Conservation (phyloP, 2,888 invertebrate species). For the Sesia apiformis region DNA sequence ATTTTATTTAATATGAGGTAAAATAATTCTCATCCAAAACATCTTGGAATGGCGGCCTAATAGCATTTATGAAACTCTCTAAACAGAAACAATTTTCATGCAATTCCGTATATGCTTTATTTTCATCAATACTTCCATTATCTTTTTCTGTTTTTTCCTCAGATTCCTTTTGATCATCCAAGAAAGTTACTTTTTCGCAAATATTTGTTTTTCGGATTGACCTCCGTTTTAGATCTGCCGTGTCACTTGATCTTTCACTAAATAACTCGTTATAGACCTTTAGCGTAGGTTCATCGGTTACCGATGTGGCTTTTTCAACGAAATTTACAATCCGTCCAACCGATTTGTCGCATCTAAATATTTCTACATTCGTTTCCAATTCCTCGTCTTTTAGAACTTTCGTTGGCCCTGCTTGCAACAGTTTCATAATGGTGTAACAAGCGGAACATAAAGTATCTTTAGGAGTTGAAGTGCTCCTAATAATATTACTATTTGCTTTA, state of each 20-base stretch:
- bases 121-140: constrained; percentile 22
- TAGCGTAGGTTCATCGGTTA: constrained; percentile 12
- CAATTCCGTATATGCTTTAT: constrained; percentile 1
- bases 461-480: neutral
- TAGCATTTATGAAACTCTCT: constrained; percentile 39
- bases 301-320: constrained; percentile 26
- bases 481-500: neutral
- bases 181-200: too few species aligned
- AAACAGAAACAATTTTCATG: constrained; percentile 27
- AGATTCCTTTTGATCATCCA: neutral
- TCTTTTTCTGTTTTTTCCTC: constrained; percentile 12
- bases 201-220: too few species aligned
- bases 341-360: constrained; percentile 28
- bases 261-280: constrained; percentile 14
- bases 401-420: constrained; percentile 17
- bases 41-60: constrained; percentile 30
- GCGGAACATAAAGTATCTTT: constrained; percentile 26
- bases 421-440: constrained; percentile 29
- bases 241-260: constrained; percentile 5
- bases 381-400: constrained; percentile 44
- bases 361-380: constrained; percentile 24
- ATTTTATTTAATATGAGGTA: too few species aligned
- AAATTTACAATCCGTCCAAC: constrained; percentile 16
- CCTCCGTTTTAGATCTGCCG: too few species aligned
- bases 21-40: too few species aligned